Evolutionary conservation across 2,888 invertebrate genomes (phyloP), one percentile per base, ranked within the genome.

Genomic region (Linnaemya tessellans): DNA sequence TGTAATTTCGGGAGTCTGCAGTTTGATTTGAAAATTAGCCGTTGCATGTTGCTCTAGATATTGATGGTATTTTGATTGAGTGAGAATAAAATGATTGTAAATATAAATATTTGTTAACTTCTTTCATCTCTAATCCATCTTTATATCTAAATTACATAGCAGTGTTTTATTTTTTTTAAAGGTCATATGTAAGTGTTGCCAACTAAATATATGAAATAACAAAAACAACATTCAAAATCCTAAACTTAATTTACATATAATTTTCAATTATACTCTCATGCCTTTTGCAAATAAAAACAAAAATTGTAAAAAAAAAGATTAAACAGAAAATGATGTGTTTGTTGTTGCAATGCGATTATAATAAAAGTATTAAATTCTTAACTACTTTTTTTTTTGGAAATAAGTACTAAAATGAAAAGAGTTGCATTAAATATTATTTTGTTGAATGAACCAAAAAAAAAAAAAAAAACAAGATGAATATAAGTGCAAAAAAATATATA

Each of bases 251-350:
- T 20, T 30, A 3, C 11, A 58, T 3, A 58, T 56, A 58, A 51
- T 68, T 60, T 49, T 20, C 22, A 73, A 43, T 41, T 46, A 56
- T 68, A 68, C 68, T 81, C 84, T 84, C 84, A 84, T 84, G 84
- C 84, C 84, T 84, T 84, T 84, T 81, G 84, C 73, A 68, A 46
- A 11, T 51, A n/a, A 68, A 67, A 38, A 51, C 7, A 70, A 46
- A 60, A 46, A 11, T 0, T 49, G 11, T 56, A 3, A 54, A 54
- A 64, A 13, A 18, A 71, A 51, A 25, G 25, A 30, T 58, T 56
- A 58, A 58, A 73, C 56, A 30, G 70, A 71, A 65, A 58, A 68
- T 79, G 30, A 81, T 80, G 71, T 73, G 25, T 35, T 30, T 65
- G 65, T 80, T 65, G 65, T 80, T 70, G 80, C 38, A 67, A 77